Percentiles rank a stretch among this genome's conserved stretches.
phyloP scores from a whole-genome alignment of 92 coral and sea anemone species.

The Zoanthus sansibaricus region DNA sequence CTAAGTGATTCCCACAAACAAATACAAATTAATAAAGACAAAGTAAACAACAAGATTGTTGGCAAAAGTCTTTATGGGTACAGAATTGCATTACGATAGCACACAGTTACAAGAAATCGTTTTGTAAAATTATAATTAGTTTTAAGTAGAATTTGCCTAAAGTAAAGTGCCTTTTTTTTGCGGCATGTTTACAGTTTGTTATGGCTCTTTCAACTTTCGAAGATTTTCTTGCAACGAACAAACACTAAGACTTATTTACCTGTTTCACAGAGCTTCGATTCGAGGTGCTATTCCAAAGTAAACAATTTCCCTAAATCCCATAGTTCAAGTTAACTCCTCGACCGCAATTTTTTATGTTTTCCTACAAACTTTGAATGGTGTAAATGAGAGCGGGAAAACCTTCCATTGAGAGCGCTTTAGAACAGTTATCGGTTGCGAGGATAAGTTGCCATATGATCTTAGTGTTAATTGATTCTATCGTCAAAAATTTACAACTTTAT shows the following conservation, averaged over 20 bases:
- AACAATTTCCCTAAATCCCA: constrained; percentile 5
- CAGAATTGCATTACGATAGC: neutral
- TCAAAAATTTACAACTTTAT: constrained; percentile 3
- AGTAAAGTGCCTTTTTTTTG: neutral
- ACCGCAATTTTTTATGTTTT: neutral
- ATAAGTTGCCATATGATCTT: constrained; percentile 18
- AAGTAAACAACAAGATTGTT: neutral
- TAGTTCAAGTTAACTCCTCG: neutral
- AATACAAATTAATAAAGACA: neutral
- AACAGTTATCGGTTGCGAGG: no score
- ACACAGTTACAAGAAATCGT: neutral
- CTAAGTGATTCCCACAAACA: neutral
- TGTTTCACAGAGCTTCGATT: neutral
- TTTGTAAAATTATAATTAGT: neutral
- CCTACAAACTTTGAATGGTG: neutral
- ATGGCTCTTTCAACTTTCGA: neutral
- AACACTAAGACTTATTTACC: neutral
- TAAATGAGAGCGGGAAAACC: neutral
- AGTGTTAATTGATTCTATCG: constrained; percentile 41
- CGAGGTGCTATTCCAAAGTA: constrained; percentile 5
- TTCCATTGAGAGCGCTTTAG: neutral
- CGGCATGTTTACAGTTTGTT: neutral
- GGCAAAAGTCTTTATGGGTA: neutral
- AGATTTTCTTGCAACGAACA: neutral
- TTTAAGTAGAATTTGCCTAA: neutral